Evolutionary conservation across 2,888 invertebrate species (phyloP).

Genomic region (Aromia moschata): DNA sequence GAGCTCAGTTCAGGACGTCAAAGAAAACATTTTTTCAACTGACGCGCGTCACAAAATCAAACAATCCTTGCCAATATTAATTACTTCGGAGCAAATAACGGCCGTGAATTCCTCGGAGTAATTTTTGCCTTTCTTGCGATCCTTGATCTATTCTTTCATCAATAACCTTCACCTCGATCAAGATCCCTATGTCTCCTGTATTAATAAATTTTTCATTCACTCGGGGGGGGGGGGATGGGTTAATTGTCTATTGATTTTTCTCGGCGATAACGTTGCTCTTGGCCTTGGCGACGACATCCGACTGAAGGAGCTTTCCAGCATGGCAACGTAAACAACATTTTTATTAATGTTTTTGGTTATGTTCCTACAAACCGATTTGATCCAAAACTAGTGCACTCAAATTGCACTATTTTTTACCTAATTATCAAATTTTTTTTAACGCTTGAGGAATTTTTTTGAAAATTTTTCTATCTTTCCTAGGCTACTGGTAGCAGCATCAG

Average conservation of each 20-base stretch:
- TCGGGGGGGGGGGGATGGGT: not conserved
- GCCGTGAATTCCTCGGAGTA: not conserved
- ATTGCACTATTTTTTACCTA: no score
- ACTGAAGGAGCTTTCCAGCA: not conserved
- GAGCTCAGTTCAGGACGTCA: not conserved
- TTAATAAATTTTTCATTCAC: not conserved
- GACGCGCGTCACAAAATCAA: constrained; percentile 6
- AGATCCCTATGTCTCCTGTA: not conserved
- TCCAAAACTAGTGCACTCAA: no score
- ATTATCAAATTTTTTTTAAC: no score
- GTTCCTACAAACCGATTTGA: no score
- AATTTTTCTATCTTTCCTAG: no score
- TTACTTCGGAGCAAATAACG: constrained; percentile 10
- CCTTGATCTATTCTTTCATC: not conserved
- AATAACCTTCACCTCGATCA: not conserved
- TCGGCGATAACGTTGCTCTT: not conserved
- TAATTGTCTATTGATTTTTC: not conserved
- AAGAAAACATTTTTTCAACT: constrained; percentile 7
- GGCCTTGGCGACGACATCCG: not conserved
- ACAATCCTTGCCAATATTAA: constrained; percentile 18
- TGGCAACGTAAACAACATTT: not conserved
- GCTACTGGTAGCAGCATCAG: no score
- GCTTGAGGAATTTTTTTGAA: no score
- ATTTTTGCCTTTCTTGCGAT: not conserved
- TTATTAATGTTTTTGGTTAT: no score